phyloP scores from a whole-genome alignment of 2,888 invertebrate genomes.

The Agriotes lineatus region DNA sequence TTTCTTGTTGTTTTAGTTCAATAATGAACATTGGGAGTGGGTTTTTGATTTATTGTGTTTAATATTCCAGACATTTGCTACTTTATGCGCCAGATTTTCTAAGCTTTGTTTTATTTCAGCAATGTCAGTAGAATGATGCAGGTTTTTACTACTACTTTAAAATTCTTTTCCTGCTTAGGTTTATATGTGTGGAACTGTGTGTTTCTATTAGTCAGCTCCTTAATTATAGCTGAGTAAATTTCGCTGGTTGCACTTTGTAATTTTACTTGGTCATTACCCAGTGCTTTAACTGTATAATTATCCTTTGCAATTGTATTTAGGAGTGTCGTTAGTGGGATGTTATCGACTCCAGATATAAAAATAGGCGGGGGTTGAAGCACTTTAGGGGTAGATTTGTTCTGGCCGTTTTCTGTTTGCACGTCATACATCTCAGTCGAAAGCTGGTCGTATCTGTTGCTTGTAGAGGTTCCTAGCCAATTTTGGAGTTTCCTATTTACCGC shows the following conservation, averaged over 20 bases:
- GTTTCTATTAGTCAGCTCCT: background rate
- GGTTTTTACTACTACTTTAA: too few relatives aligned
- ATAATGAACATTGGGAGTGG: constrained; percentile 6
- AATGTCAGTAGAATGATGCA: background rate
- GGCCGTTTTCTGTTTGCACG: too few relatives aligned
- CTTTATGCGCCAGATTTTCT: too few relatives aligned
- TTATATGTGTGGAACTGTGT: constrained; percentile 7
- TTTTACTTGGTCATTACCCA: too few relatives aligned
- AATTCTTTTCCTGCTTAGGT: background rate
- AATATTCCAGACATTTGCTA: background rate
- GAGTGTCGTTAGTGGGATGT: constrained; percentile 1
- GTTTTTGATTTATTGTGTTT: background rate
- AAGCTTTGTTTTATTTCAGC: constrained; percentile 6
- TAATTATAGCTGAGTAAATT: background rate
- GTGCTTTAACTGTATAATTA: constrained; percentile 7
- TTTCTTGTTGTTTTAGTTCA: background rate
- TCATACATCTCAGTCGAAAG: too few relatives aligned
- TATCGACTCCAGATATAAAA: background rate
- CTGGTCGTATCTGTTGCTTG: too few relatives aligned
- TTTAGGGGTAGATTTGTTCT: too few relatives aligned
- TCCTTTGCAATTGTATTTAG: constrained; percentile 4
- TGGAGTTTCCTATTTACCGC: too few relatives aligned
- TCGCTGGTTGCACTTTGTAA: too few relatives aligned
- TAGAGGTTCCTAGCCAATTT: too few relatives aligned
- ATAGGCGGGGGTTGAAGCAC: constrained; percentile 12